Percentiles rank a stretch among this genome's conserved stretches.
Evolutionary conservation across 2,888 invertebrate species (phyloP).

Genomic region (Silvanus unidentatus): DNA sequence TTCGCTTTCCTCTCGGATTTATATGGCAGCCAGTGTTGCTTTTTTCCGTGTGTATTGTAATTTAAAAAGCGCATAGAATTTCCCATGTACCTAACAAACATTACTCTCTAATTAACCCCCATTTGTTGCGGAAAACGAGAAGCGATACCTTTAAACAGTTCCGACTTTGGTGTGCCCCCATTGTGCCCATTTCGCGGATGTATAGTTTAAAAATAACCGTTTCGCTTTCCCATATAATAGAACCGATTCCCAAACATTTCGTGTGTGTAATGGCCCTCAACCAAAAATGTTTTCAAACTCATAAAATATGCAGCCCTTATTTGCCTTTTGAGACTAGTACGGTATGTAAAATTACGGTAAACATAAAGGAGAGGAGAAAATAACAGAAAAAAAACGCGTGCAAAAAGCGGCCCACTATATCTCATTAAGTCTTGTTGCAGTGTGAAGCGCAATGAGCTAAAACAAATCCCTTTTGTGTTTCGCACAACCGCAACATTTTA

Average conservation of each 20-base stretch:
- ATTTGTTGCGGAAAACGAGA: constrained; percentile 20
- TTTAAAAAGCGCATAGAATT: constrained; percentile 6
- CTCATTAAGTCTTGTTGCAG: no score
- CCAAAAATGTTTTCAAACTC: constrained; percentile 10
- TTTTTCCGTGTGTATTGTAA: constrained; percentile 9
- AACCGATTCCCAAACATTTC: constrained; percentile 5
- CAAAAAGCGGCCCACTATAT: no score
- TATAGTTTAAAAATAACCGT: constrained; percentile 25
- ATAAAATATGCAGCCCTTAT: no score
- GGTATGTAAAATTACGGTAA: no score
- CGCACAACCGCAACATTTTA: no score
- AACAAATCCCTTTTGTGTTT: no score
- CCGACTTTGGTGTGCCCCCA: no score
- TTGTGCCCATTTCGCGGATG: constrained; percentile 22
- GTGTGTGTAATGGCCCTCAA: constrained; percentile 11
- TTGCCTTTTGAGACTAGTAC: no score
- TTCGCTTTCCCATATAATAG: constrained; percentile 11
- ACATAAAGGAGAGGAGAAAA: no score
- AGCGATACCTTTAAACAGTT: constrained; percentile 18
- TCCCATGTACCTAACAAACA: constrained; percentile 11
- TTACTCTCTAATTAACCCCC: constrained; percentile 22
- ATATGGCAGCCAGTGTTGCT: constrained; percentile 10
- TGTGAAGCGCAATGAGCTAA: no score
- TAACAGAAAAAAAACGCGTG: no score
- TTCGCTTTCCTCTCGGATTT: constrained; percentile 7